Conservation (phyloP, 1,140 invertebrate species). For the Ceratitis capitata region DNA sequence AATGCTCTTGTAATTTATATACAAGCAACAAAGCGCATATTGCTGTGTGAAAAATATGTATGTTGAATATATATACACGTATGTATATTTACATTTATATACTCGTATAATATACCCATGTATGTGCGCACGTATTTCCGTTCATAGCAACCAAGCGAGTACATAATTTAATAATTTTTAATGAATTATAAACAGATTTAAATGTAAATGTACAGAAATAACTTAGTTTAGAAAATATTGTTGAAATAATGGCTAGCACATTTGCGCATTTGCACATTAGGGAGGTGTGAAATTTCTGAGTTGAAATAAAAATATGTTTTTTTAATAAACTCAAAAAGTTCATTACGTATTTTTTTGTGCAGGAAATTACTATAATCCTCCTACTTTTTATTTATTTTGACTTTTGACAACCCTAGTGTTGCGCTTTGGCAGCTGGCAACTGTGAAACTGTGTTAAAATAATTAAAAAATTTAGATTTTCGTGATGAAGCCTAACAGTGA, state of each 20-base stretch:
- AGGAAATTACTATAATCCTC: neutral
- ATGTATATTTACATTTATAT: neutral
- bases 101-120: no score
- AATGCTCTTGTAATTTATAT: neutral
- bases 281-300: neutral
- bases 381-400: no score
- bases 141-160: neutral
- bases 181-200: slow-evolving; percentile 21
- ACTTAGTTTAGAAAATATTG: neutral
- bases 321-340: neutral
- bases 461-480: no score
- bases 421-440: no score
- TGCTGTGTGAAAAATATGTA: no score
- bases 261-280: neutral
- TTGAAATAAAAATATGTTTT: no score
- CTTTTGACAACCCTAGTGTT: no score
- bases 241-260: neutral
- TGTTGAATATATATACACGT: neutral
- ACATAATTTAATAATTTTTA: neutral
- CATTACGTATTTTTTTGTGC: neutral
- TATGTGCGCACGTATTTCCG: neutral
- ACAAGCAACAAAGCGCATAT: neutral
- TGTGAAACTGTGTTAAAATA: no score
- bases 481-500: no score
- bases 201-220: neutral